Evolutionary conservation across 1,140 invertebrate genomes (phyloP), one percentile per base, ranked within the genome.

Genomic region (Euwallacea similis): DNA sequence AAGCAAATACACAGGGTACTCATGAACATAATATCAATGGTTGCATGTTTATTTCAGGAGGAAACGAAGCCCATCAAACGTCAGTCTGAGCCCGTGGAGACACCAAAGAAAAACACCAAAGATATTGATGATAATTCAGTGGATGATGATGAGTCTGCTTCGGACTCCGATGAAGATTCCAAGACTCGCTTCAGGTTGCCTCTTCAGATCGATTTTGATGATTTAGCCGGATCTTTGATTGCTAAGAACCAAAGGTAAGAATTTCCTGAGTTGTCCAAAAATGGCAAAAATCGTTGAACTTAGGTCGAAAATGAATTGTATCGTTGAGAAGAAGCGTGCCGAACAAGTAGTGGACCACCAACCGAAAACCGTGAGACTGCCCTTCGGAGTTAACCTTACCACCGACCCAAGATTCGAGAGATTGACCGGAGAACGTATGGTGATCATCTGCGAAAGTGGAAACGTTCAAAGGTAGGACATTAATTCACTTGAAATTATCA

Each of bases 401-500:
- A 91, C 90, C 41, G 90, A 92, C 82, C 90, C 90, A 9, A 83
- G 87, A 75, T 87, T 87, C 71, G 87, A 91, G 75, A 87, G 89
- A 74, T 85, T 94, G 63, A 91, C 88, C 72, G 92, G 93, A 42
- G 93, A 95, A 81, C 88, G 91, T 46, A 90, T 95, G 82, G 90
- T 91, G 8, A 93, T 95, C 78, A 89, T 92, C 75, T 95, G 93
- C 77, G 91, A 94, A 80, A 92, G 91, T 76, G 92, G 89, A 65
- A 87, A 88, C 66, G 85, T 87, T 15, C 86, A 87, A 76, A 86
- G 87, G 88, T 85, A 81, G 53, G 11, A 50, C 10, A 15, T 56
- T 56, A 9, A 15, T 56, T 2, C 54, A 50, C 46, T 50, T 50
- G 21, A 33, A 33, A 33, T 4, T 4, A 33, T 33, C 21, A 33